These are phyloP conservation scores for Graptemys geographica DNA, from an alignment of 2,797 vertebrate genomes.

Conservation along the genomic window DNA sequence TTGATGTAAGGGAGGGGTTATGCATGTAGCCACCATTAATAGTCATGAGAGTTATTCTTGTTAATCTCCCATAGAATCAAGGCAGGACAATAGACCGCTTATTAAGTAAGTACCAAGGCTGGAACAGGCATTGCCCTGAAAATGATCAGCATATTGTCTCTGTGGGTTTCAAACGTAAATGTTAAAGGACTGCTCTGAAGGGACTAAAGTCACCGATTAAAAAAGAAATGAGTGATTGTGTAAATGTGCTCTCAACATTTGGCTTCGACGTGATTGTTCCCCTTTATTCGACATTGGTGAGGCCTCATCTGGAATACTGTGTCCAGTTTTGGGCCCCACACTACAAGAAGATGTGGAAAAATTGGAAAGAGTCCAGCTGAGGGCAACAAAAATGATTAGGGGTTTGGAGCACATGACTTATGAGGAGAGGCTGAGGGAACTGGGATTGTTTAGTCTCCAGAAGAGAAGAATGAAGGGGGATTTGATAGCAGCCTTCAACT, in stretches of 20 bases:
- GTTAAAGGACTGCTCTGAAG: not conserved
- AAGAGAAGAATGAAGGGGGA: no score
- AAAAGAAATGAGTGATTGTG: not conserved
- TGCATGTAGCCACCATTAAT: constrained; percentile 34
- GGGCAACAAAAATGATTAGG: no score
- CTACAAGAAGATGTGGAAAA: no score
- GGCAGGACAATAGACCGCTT: constrained; percentile 50
- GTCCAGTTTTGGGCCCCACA: no score
- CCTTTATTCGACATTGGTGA: no score
- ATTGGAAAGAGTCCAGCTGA: no score
- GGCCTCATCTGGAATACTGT: no score
- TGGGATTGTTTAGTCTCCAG: no score
- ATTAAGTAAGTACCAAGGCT: constrained; percentile 8
- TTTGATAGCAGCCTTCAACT: no score
- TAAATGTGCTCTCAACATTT: not conserved
- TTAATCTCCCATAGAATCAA: not conserved
- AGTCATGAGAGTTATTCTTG: constrained; percentile 58
- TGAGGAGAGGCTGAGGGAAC: no score
- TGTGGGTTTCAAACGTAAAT: not conserved
- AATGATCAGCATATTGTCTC: not conserved
- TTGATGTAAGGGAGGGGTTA: constrained; percentile 6
- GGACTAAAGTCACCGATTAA: not conserved
- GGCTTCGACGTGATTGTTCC: not conserved
- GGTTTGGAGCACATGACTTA: no score
- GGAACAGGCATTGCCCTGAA: not conserved